Percentiles rank a stretch among this genome's conserved stretches.
Conservation (phyloP, 2,797 vertebrate species). For the Xenopus petersii region DNA sequence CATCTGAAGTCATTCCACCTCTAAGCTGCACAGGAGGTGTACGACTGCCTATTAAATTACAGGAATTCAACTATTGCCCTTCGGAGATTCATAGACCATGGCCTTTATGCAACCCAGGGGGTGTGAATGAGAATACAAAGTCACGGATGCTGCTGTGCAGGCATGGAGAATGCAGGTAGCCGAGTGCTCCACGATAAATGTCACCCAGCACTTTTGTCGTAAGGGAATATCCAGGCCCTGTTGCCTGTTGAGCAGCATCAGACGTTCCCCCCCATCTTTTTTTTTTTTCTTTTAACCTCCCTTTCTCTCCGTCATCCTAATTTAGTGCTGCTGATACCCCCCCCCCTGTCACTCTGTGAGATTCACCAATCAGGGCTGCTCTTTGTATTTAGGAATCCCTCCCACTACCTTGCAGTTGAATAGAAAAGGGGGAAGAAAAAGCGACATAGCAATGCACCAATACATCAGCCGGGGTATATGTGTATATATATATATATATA, state of each 20-base stretch:
- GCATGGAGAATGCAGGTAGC: background rate
- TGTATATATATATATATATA: constrained; percentile 31
- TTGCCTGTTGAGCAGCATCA: constrained; percentile 9
- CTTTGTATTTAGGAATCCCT: constrained; percentile 37
- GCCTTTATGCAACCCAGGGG: constrained; percentile 3
- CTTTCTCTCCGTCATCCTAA: constrained; percentile 29
- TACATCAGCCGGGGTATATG: constrained; percentile 19
- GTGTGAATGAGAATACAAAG: constrained; percentile 19
- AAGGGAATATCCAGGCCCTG: constrained; percentile 4
- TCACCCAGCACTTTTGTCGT: constrained; percentile 2
- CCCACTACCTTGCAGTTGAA: constrained; percentile 48
- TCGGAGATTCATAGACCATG: background rate
- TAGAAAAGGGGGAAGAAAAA: constrained; percentile 28
- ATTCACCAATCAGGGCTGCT: constrained; percentile 41
- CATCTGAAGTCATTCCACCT: no score
- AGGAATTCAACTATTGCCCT: no score
- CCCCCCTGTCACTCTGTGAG: constrained; percentile 39
- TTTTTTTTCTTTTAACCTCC: background rate
- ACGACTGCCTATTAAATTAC: no score
- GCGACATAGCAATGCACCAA: constrained; percentile 43
- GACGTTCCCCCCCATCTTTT: constrained; percentile 4
- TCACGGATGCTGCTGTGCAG: background rate
- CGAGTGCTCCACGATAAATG: background rate
- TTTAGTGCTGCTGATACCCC: constrained; percentile 40
- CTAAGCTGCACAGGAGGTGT: no score